A percentile compares a stretch with the other conserved stretches of the same genome.
phyloP scores from a whole-genome alignment of 2,888 invertebrate genomes.

The Folsomia candida region DNA sequence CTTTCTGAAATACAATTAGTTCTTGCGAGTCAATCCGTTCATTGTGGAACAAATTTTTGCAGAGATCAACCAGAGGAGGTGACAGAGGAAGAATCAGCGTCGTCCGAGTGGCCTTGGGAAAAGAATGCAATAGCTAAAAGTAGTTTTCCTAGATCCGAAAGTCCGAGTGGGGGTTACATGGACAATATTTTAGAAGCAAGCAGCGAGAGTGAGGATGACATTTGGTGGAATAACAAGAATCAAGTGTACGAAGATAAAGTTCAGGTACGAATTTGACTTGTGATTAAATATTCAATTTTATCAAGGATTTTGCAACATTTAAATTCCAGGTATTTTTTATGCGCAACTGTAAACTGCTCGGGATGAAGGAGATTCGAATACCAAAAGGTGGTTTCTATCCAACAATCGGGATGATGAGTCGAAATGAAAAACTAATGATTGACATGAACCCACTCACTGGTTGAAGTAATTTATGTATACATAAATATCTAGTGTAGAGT shows the following conservation, averaged over 20 bases:
- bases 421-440: slow-evolving; percentile 58
- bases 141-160: background rate
- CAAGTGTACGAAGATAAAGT: slow-evolving; percentile 53
- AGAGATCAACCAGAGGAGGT: background rate
- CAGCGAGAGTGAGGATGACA: slow-evolving; percentile 54
- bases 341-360: slow-evolving; percentile 58
- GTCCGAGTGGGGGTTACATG: slow-evolving; percentile 31
- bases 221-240: slow-evolving; percentile 54
- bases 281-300: background rate
- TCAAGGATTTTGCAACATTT: background rate
- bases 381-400: slow-evolving; percentile 60
- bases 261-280: slow-evolving; percentile 49
- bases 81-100: background rate
- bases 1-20: too few species aligned
- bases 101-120: slow-evolving; percentile 27
- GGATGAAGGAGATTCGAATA: slow-evolving; percentile 57
- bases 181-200: slow-evolving; percentile 44
- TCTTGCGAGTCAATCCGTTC: too few species aligned
- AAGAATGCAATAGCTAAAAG: background rate
- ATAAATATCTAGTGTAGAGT: background rate
- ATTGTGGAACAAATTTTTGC: background rate
- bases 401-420: slow-evolving; percentile 59
- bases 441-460: slow-evolving; percentile 59
- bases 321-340: slow-evolving; percentile 59
- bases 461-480: slow-evolving; percentile 54